phyloP scores from a whole-genome alignment of 2,888 invertebrate species.

The Neocrepidodera transversa region DNA sequence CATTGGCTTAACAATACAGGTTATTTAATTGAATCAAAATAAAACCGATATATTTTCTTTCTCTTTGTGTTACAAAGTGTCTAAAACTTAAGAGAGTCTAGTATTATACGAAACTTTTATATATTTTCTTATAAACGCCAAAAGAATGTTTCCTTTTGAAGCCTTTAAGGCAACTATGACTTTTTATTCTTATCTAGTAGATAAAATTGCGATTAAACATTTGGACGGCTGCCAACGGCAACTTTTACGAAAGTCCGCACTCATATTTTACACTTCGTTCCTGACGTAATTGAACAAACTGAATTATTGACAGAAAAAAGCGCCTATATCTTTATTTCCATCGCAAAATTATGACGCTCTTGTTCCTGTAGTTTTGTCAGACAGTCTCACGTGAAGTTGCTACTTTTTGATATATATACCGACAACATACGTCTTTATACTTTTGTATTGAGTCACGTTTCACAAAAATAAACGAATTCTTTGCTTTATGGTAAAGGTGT shows the following conservation, averaged over 20 bases:
- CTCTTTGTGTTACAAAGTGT: no score
- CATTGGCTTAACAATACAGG: no score
- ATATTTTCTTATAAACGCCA: not conserved
- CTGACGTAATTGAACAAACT: conserved; percentile 11
- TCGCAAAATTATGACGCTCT: conserved; percentile 2
- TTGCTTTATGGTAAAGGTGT: no score
- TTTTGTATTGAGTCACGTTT: no score
- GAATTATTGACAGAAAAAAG: not conserved
- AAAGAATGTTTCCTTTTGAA: conserved; percentile 10
- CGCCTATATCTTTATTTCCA: not conserved
- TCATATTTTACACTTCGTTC: conserved; percentile 15
- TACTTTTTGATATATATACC: conserved; percentile 6
- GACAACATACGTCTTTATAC: not conserved
- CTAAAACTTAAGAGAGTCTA: no score
- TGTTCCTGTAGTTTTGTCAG: conserved; percentile 5
- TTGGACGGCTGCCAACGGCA: conserved; percentile 6
- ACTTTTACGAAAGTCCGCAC: conserved; percentile 5
- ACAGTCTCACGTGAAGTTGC: not conserved
- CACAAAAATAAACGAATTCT: no score
- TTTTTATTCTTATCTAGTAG: conserved; percentile 6
- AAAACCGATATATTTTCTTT: no score
- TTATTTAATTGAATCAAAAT: no score
- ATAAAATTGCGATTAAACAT: conserved; percentile 12
- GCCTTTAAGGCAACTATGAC: not conserved
- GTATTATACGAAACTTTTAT: no score